Base-by-base conservation (phyloP, 2,113 vertebrate species). In the Accipiter cooperii region DNA sequence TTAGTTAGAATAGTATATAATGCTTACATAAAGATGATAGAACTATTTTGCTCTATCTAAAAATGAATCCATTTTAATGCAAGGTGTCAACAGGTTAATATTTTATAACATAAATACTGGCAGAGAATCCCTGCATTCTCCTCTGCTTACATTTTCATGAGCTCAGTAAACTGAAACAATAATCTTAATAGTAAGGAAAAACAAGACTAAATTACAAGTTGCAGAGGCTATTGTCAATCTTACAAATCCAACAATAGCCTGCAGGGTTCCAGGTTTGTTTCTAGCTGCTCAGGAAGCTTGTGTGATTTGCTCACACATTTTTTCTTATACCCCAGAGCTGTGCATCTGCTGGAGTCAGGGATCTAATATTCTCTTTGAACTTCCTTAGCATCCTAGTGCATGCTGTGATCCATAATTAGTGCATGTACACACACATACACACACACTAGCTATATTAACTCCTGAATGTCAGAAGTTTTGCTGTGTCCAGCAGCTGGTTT, bases 331-430 rank as follows among this genome's bases (percentile, higher is more conserved):
- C 95, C 96, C 91, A 96, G 95, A 98, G 97, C 96, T 96, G 94
- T 96, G 93, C 94, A 97, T 97, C 95, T 94, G 96, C 88, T 97
- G 78, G 91, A 95, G 81, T 95, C 84, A 34, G 93, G 93, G 95
- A 97, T 97, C 83, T 97, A 96, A 96, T 97, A 97, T 98, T 97
- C 97, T 97, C 96, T 97, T 98, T 98, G 97, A 97, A 97, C 95
- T 97, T 96, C 64, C 88, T 96, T 87, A 95, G 93, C 81, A 93
- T 97, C 96, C 94, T 82, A 93, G 93, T 96, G 69, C 96, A 95
- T 91, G 95, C 97, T 97, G 94, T 98, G 97, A 96, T 97, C 95
- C 96, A 96, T 97, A 97, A 97, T 98, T 97, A 98, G 96, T 86
- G 90, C 87, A 60, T 33, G 47, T 38, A 74, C 79, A 84, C 94